Conservation (phyloP, 2,888 invertebrate genomes). For the Chromoteleia sp. region DNA sequence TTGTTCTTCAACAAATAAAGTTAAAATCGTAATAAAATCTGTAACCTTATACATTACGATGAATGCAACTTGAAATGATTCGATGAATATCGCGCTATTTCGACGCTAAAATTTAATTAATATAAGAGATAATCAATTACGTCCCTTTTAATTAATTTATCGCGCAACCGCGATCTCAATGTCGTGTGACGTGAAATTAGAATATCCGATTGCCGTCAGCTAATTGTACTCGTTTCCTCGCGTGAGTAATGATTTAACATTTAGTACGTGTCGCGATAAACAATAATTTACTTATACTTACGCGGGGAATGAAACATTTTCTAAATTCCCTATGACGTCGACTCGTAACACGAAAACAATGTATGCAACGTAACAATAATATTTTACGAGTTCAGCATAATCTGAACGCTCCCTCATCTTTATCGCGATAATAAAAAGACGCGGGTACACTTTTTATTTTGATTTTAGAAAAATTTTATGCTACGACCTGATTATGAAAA, state of each 20-base stretch:
- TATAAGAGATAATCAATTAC: constrained; percentile 54
- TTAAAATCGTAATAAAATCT: constrained; percentile 1
- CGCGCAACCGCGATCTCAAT: constrained; percentile 45
- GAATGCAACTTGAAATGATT: neutral
- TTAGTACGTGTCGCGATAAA: constrained; percentile 59
- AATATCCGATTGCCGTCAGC: constrained; percentile 58
- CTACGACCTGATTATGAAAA: constrained; percentile 15
- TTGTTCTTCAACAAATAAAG: neutral
- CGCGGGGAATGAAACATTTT: constrained; percentile 39
- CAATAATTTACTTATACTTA: constrained; percentile 59
- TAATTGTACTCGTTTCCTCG: constrained; percentile 57
- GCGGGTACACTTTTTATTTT: constrained; percentile 32
- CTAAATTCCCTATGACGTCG: constrained; percentile 25
- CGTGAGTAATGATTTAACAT: constrained; percentile 62
- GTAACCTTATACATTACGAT: neutral
- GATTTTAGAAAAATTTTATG: constrained; percentile 35
- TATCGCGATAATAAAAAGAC: constrained; percentile 45
- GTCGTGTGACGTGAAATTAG: constrained; percentile 57
- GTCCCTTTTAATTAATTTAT: constrained; percentile 56
- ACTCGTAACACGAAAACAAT: constrained; percentile 41
- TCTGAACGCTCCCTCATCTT: constrained; percentile 31
- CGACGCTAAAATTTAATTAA: constrained; percentile 34
- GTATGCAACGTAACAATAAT: constrained; percentile 39
- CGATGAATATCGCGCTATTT: neutral
- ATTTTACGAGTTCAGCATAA: constrained; percentile 46